Conservation (phyloP, 2,797 vertebrate species). For the Synaphobranchus kaupii region DNA sequence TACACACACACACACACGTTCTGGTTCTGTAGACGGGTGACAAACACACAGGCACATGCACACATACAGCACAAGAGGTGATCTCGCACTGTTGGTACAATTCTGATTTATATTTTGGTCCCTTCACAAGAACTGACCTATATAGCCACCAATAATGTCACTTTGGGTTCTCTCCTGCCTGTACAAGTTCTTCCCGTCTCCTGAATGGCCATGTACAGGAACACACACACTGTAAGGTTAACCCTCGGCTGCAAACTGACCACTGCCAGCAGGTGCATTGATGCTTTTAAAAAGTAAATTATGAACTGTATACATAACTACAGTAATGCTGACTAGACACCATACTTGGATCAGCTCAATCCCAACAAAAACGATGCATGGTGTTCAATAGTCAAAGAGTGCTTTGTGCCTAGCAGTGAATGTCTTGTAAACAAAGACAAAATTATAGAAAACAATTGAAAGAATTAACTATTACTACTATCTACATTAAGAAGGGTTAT, state of each 20-base stretch:
- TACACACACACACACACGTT: slow-evolving; percentile 5
- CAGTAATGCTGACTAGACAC: not conserved
- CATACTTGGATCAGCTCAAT: not conserved
- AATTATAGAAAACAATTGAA: not conserved
- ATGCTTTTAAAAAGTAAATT: not conserved
- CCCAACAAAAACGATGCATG: not conserved
- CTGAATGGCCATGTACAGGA: not conserved
- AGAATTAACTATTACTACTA: not conserved
- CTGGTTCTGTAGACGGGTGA: slow-evolving; percentile 8
- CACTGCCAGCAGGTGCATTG: not conserved
- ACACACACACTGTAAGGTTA: slow-evolving; percentile 35
- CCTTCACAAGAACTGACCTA: not conserved
- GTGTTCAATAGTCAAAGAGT: not conserved
- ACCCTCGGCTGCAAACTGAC: not conserved
- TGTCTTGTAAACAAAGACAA: not conserved
- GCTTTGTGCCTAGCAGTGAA: not conserved
- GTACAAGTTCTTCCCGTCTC: too few relatives aligned
- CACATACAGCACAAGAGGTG: not conserved
- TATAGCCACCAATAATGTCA: too few relatives aligned
- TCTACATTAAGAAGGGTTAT: not conserved
- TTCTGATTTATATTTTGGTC: too few relatives aligned
- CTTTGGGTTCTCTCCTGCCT: too few relatives aligned
- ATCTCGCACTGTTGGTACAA: too few relatives aligned
- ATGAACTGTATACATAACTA: not conserved
- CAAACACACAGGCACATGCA: slow-evolving; percentile 20